Evolutionary conservation across 2,113 vertebrate species (phyloP).

Genomic region (Mungos mungo): DNA sequence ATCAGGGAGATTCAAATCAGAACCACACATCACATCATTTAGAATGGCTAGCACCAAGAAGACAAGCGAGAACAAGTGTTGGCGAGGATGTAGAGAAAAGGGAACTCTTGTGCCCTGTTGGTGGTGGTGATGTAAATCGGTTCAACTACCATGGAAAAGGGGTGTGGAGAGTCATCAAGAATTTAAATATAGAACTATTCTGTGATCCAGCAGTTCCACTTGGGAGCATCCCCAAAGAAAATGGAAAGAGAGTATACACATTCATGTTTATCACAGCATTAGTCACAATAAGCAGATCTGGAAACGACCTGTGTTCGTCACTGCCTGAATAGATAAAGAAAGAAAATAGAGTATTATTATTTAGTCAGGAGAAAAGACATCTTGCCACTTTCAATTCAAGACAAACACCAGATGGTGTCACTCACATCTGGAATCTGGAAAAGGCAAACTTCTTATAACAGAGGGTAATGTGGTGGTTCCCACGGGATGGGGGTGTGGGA

Average conservation of each 20-base stretch:
- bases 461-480: not conserved
- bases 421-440: not conserved
- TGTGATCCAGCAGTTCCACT: not conserved
- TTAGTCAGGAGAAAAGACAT: not conserved
- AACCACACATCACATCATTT: not conserved
- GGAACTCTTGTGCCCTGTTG: not conserved
- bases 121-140: not conserved
- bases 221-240: not conserved
- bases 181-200: not conserved
- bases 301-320: not conserved
- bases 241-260: not conserved
- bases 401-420: not conserved
- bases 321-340: not conserved
- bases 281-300: not conserved
- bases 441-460: not conserved
- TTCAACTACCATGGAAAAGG: not conserved
- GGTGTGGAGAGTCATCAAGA: not conserved
- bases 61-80: not conserved
- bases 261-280: not conserved
- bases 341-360: not conserved
- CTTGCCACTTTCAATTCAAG: not conserved
- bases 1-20: not conserved
- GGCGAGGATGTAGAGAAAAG: not conserved
- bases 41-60: not conserved
- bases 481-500: not conserved